Conservation (phyloP, 2,888 invertebrate species). For the Sipunculus nudus region DNA sequence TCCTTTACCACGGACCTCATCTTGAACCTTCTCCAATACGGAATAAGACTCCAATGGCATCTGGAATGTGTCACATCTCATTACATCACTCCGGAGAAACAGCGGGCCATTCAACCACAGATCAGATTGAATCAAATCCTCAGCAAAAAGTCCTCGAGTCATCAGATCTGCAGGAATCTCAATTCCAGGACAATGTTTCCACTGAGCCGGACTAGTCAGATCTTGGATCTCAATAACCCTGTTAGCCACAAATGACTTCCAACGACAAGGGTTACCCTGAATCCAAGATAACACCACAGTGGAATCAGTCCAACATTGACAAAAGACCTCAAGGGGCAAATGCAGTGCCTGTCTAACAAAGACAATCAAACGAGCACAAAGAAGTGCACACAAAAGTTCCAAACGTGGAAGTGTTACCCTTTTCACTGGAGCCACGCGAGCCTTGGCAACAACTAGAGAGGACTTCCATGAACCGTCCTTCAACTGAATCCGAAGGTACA, state of each 20-base stretch:
- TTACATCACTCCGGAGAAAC: neutral
- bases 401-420: slow-evolving; percentile 36
- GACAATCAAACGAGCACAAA: slow-evolving; percentile 20
- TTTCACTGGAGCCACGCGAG: slow-evolving; percentile 41
- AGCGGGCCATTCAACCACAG: slow-evolving; percentile 46
- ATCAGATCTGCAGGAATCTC: slow-evolving; percentile 51
- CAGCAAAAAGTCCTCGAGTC: slow-evolving; percentile 37
- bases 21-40: neutral
- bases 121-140: slow-evolving; percentile 10
- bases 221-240: too few relatives aligned
- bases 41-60: neutral
- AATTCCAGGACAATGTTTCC: slow-evolving; percentile 41
- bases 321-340: slow-evolving; percentile 20
- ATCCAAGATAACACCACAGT: slow-evolving; percentile 40
- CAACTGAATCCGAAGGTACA: slow-evolving; percentile 26
- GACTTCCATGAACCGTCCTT: neutral
- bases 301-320: slow-evolving; percentile 35
- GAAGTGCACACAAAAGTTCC: slow-evolving; percentile 25
- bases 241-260: slow-evolving; percentile 42
- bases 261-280: slow-evolving; percentile 13
- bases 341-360: slow-evolving; percentile 33
- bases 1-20: neutral
- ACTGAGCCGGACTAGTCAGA: slow-evolving; percentile 23
- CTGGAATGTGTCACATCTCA: neutral
- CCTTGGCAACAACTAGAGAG: slow-evolving; percentile 26